Conservation (phyloP, 2,113 vertebrate genomes). For the Entelurus aequoreus region DNA sequence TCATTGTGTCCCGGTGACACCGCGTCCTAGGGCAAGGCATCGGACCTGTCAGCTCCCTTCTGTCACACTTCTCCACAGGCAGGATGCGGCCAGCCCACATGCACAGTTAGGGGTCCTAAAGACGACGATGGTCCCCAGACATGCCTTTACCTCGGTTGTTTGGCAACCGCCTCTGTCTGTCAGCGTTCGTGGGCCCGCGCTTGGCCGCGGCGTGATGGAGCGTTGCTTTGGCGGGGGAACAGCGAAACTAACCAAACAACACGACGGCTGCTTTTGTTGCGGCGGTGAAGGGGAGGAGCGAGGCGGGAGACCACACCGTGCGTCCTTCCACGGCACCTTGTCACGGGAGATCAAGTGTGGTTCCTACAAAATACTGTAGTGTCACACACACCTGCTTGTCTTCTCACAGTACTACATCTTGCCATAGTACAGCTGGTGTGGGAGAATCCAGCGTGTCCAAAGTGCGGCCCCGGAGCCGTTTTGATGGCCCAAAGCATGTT, state of each 20-base stretch:
- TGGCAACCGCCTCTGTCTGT: slow-evolving; percentile 60
- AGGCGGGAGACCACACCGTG: slow-evolving; percentile 29
- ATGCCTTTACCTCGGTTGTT: slow-evolving; percentile 68
- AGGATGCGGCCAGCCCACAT: slow-evolving; percentile 50
- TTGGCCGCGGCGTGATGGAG: slow-evolving; percentile 45
- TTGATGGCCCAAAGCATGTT: too few species aligned
- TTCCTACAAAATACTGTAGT: background rate
- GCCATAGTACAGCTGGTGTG: background rate
- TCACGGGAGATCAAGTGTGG: slow-evolving; percentile 26
- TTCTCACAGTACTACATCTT: background rate
- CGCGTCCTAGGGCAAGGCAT: slow-evolving; percentile 67
- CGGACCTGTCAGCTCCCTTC: slow-evolving; percentile 68
- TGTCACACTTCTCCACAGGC: slow-evolving; percentile 74
- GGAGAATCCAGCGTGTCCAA: too few species aligned
- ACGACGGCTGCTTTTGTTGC: slow-evolving; percentile 51
- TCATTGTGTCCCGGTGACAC: slow-evolving; percentile 66
- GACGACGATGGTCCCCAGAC: slow-evolving; percentile 48
- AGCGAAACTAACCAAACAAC: slow-evolving; percentile 63
- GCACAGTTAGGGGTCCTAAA: slow-evolving; percentile 69
- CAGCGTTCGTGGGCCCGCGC: slow-evolving; percentile 41
- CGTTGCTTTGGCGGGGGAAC: slow-evolving; percentile 28
- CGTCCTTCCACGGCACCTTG: slow-evolving; percentile 36
- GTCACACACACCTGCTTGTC: background rate
- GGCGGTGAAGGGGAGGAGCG: slow-evolving; percentile 44
- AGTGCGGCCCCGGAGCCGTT: too few species aligned